Evolutionary conservation across 2,113 vertebrate species (phyloP), one percentile per base, ranked within the genome.

Genomic region (Saccopteryx leptura): DNA sequence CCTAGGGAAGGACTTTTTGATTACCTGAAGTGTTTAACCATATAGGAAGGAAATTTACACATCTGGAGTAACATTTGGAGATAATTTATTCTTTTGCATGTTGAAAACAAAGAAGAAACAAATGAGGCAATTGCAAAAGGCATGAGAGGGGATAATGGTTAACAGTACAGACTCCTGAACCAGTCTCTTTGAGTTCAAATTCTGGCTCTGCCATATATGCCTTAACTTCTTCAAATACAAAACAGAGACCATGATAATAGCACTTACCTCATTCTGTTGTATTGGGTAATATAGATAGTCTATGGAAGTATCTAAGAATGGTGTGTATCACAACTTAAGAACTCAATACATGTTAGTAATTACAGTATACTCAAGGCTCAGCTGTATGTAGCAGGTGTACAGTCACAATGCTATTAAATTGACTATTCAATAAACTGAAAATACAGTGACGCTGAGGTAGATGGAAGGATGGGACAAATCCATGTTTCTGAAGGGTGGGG

Each of bases 341-440:
- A 15, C 6, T 79, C 18, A 11, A 33, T 54, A 21, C n/a, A 12
- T 63, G 56, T 23, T 75, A 39, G 14, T 76, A 65, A 50, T 54
- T 48, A 17, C 0, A 92, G 18, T 23, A 48, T 78, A 39, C 26
- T 65, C 39, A 66, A 24, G 13, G 12, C 33, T 93, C 66, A 72
- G 28, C 8, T 46, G n/a, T 21, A 50, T 6, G 4, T 28, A 76
- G 21, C 17, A 58, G 31, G 23, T 8, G 48, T 3, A 56, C 0
- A n/a, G 79, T 80, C 46, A 87, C 17, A 69, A n/a, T 56, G 80
- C 75, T 19, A 28, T 48, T 65, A 80, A 84, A 56, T 1, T 71
- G 24, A 85, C 78, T 58, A n/a, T 14, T 31, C 31, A 79, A 39
- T 74, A 84, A 85, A 71, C 26, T 78, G 39, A 92, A 90, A 92